Conservation (phyloP, 2,113 vertebrate species). For the Enhydra lutris region DNA sequence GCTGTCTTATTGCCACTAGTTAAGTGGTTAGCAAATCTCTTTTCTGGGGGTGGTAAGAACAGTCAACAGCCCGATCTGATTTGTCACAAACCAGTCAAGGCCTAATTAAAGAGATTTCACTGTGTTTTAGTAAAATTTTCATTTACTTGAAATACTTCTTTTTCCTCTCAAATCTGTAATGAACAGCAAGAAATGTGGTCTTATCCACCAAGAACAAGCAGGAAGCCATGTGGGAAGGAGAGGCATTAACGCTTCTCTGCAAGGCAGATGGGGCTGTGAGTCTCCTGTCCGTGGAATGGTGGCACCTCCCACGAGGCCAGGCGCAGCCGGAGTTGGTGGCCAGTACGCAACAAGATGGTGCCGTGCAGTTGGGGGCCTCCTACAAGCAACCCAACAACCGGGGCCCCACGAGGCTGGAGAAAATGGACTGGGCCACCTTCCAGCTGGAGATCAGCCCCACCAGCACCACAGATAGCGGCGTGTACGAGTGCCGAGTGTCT, state of each 20-base stretch:
- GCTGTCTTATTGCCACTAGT: neutral
- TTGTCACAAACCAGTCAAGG: neutral
- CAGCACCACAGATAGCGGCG: constrained; percentile 51
- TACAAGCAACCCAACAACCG: neutral
- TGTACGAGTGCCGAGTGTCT: constrained; percentile 83
- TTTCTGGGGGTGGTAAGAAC: neutral
- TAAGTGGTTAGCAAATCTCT: neutral
- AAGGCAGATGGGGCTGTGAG: constrained; percentile 71
- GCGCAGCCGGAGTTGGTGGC: constrained; percentile 69
- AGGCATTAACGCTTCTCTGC: constrained; percentile 82
- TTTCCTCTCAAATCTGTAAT: constrained; percentile 33
- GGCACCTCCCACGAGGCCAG: constrained; percentile 51
- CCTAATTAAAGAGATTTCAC: constrained; percentile 12
- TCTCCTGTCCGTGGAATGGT: constrained; percentile 86
- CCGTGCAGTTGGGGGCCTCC: constrained; percentile 43
- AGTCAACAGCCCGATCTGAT: neutral
- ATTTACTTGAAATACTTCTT: neutral
- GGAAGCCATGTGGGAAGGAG: constrained; percentile 72
- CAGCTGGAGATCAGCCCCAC: constrained; percentile 83
- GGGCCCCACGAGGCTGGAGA: constrained; percentile 70
- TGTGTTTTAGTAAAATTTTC: neutral
- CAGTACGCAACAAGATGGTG: constrained; percentile 80
- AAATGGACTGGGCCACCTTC: constrained; percentile 70
- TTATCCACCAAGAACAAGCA: constrained; percentile 71
- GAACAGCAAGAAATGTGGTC: constrained; percentile 81